Percentiles rank a stretch among this genome's conserved stretches.
Evolutionary conservation across 2,888 invertebrate species (phyloP).

Genomic region (Pammene fasciana): DNA sequence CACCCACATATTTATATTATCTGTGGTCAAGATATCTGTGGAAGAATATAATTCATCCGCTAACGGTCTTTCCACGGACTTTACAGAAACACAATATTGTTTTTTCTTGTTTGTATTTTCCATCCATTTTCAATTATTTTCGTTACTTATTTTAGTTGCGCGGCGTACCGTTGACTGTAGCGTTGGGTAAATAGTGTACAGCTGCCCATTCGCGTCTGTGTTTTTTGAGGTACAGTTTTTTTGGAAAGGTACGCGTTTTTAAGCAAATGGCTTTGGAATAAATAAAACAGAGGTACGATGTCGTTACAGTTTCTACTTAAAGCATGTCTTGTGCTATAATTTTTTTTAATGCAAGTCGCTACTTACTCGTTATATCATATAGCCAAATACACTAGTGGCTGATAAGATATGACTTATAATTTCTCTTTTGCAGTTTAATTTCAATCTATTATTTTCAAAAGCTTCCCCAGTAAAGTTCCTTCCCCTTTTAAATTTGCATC

Average conservation of each 20-base stretch:
- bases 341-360: no score
- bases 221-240: neutral
- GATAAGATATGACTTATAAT: neutral
- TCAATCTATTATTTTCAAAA: neutral
- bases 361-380: no score
- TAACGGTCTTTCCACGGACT: no score
- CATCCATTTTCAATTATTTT: neutral
- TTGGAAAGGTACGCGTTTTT: no score
- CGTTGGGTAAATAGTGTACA: neutral
- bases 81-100: neutral
- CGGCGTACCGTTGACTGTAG: neutral
- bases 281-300: no score
- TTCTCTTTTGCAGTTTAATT: neutral
- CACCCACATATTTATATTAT: no score
- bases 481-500: neutral
- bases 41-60: no score
- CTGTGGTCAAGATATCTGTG: no score
- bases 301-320: no score
- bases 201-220: neutral
- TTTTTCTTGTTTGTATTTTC: neutral
- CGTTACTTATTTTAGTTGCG: neutral
- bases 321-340: neutral
- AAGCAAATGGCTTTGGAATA: no score
- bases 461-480: neutral
- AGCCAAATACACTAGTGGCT: no score